Evolutionary conservation across 2,113 vertebrate genomes (phyloP).

Genomic region (Pachypanchax playfairii): DNA sequence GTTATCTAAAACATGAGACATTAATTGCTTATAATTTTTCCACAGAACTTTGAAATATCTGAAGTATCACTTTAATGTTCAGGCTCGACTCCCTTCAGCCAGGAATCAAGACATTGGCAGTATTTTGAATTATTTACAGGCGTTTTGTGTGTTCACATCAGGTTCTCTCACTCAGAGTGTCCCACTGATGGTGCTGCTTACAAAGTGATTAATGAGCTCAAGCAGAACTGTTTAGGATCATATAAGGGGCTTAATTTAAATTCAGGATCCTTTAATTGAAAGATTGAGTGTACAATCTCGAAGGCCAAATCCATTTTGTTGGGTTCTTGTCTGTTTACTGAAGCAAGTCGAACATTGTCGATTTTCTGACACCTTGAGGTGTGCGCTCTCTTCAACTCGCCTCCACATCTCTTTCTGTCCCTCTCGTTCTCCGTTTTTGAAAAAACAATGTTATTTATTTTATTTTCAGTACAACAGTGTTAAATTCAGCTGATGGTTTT

Average conservation of each 20-base stretch:
- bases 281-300: constrained; percentile 34
- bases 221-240: constrained; percentile 15
- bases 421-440: not conserved
- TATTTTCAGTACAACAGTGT: constrained; percentile 54
- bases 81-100: not conserved
- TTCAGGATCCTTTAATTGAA: constrained; percentile 36
- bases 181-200: constrained; percentile 24
- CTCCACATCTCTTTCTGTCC: not conserved
- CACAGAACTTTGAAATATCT: not conserved
- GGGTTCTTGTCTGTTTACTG: constrained; percentile 40
- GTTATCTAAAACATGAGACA: too few species aligned
- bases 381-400: not conserved
- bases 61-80: not conserved
- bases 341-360: constrained; percentile 24
- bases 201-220: constrained; percentile 43
- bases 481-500: constrained; percentile 36
- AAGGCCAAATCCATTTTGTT: constrained; percentile 39
- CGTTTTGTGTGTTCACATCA: constrained; percentile 1
- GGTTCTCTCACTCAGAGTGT: too few species aligned
- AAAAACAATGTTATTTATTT: constrained; percentile 52
- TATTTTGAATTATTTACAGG: not conserved
- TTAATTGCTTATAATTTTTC: too few species aligned
- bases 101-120: not conserved
- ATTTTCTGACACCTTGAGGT: constrained; percentile 42
- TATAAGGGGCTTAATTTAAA: constrained; percentile 44